Evolutionary conservation across 2,113 vertebrate species (phyloP).

Genomic region (Rhabdornis inornatus): DNA sequence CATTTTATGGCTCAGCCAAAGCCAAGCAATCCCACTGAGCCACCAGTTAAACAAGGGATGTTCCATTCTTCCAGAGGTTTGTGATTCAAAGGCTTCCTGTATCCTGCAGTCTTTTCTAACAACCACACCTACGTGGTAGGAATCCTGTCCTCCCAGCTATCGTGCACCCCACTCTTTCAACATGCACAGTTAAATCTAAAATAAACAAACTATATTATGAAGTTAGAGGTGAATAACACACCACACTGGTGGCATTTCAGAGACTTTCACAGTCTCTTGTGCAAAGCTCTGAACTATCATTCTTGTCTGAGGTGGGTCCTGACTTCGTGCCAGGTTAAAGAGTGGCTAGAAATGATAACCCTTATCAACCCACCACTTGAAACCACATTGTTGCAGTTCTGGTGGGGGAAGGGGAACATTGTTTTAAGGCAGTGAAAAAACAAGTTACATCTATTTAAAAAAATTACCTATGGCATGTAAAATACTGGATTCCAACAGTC

Average conservation of each 20-base stretch:
- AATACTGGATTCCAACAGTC: neutral
- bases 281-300: neutral
- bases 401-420: neutral
- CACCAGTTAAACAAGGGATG: neutral
- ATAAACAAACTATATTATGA: neutral
- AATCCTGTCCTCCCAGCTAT: conserved; percentile 7
- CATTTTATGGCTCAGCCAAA: neutral
- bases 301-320: neutral
- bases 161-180: neutral
- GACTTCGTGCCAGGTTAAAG: neutral
- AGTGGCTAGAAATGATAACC: conserved; percentile 25
- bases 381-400: neutral
- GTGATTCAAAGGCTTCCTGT: neutral
- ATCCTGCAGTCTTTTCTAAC: neutral
- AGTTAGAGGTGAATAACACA: neutral
- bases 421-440: neutral
- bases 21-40: neutral
- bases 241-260: neutral
- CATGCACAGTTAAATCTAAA: neutral
- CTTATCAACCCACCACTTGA: neutral
- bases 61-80: neutral
- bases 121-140: neutral
- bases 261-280: neutral
- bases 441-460: neutral
- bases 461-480: neutral